Conservation (phyloP, 2,113 vertebrate genomes). For the Triplophysa tibetana region DNA sequence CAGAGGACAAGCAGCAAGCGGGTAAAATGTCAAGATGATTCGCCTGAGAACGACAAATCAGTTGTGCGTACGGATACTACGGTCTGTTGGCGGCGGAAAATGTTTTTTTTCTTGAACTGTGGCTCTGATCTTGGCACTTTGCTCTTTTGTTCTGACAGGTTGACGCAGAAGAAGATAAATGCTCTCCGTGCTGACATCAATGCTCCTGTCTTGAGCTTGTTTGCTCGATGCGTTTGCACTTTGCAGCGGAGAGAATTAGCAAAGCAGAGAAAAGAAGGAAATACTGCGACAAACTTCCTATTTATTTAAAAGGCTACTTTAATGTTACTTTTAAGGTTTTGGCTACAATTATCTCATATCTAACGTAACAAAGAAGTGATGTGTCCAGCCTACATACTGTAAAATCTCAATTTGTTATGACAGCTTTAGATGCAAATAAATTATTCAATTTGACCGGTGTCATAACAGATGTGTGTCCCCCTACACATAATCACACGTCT, state of each 20-base stretch:
- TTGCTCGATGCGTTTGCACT: conserved; percentile 20
- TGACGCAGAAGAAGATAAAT: not conserved
- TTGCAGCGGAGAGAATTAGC: conserved; percentile 7
- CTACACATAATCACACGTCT: conserved; percentile 23
- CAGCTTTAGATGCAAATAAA: conserved; percentile 5
- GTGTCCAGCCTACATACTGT: not conserved
- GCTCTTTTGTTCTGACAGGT: conserved; percentile 36
- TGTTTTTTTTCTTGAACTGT: conserved; percentile 17
- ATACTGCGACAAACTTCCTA: not conserved
- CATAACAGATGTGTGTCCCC: not conserved
- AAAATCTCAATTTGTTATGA: not conserved
- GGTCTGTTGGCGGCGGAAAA: not conserved
- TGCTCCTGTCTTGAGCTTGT: conserved; percentile 33
- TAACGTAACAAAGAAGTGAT: not conserved
- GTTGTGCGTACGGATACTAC: not conserved
- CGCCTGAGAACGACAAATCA: not conserved
- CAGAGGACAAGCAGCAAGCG: not conserved
- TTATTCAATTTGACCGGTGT: not conserved
- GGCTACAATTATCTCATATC: not conserved
- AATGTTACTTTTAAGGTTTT: no score
- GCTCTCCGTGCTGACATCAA: conserved; percentile 20
- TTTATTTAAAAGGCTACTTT: not conserved
- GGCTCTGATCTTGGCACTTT: conserved; percentile 41
- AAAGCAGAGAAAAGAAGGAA: conserved; percentile 14
- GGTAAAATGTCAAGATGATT: not conserved